Evolutionary conservation across 2,797 vertebrate species (phyloP).

Genomic region (Hydrophis major): DNA sequence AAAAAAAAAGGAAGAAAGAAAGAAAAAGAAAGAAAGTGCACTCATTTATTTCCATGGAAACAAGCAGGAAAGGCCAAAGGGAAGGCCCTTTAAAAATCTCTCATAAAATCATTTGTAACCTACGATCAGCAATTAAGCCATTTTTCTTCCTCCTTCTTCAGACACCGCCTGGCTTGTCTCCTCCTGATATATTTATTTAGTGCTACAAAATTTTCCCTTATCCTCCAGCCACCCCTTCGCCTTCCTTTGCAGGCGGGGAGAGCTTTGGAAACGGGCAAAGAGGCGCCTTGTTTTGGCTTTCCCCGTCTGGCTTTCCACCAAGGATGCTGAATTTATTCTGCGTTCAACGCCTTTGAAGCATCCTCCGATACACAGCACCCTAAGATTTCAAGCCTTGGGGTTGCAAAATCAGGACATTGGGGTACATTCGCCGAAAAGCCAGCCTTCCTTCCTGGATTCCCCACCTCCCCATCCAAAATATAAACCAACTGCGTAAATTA

Average conservation of each 20-base stretch:
- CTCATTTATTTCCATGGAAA: constrained; percentile 37
- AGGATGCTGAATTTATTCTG: not conserved
- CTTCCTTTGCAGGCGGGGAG: not conserved
- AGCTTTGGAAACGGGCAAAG: not conserved
- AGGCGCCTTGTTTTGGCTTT: not conserved
- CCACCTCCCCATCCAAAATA: not conserved
- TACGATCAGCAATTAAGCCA: constrained; percentile 15
- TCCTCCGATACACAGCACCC: not conserved
- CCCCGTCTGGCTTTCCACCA: not conserved
- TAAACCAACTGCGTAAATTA: no score
- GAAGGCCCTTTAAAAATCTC: not conserved
- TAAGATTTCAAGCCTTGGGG: no score
- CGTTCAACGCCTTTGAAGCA: not conserved
- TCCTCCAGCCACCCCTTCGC: not conserved
- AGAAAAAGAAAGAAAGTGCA: not conserved
- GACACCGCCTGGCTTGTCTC: constrained; percentile 3
- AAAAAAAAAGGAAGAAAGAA: no score
- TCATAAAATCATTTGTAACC: constrained; percentile 26
- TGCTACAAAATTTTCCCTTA: not conserved
- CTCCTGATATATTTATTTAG: constrained; percentile 23
- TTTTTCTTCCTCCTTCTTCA: not conserved
- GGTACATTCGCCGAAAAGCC: not conserved
- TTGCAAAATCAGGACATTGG: not conserved
- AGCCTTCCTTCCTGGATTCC: no score
- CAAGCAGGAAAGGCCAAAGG: not conserved